Evolutionary conservation across 2,888 invertebrate species (phyloP).

Genomic region (Plemyria rubiginata): DNA sequence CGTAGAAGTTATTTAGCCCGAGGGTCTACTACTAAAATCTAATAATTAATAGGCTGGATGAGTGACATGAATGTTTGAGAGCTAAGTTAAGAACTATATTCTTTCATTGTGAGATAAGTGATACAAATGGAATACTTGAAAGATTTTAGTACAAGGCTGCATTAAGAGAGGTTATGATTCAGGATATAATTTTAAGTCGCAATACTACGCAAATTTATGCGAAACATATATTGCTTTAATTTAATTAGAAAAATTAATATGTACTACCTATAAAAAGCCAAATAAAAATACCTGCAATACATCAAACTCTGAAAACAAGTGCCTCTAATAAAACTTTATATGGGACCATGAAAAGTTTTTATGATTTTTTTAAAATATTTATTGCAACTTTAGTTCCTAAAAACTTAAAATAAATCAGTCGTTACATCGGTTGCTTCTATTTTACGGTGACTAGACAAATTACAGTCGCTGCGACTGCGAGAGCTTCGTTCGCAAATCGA

Average conservation of each 20-base stretch:
- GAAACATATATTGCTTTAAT: slow-evolving; percentile 19
- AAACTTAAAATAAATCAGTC: slow-evolving; percentile 47
- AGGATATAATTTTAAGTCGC: slow-evolving; percentile 20
- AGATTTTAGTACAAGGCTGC: slow-evolving; percentile 53
- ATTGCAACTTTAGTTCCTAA: slow-evolving; percentile 70
- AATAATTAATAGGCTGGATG: slow-evolving; percentile 5
- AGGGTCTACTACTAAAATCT: slow-evolving; percentile 26
- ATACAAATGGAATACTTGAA: slow-evolving; percentile 33
- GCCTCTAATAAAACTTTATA: slow-evolving; percentile 16
- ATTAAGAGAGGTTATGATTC: slow-evolving; percentile 47
- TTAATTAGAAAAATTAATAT: slow-evolving; percentile 29
- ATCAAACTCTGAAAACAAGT: slow-evolving; percentile 9
- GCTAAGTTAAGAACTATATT: slow-evolving; percentile 29
- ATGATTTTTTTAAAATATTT: slow-evolving; percentile 58
- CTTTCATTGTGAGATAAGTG: slow-evolving; percentile 19
- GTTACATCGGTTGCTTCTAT: slow-evolving; percentile 38
- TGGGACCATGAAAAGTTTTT: slow-evolving; percentile 29
- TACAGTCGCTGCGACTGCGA: slow-evolving; percentile 4
- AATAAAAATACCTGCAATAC: slow-evolving; percentile 30
- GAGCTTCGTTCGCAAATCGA: background rate
- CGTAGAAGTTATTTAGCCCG: slow-evolving; percentile 15
- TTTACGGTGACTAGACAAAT: slow-evolving; percentile 18
- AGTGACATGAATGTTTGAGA: slow-evolving; percentile 6
- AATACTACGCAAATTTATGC: slow-evolving; percentile 8
- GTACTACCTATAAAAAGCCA: slow-evolving; percentile 29